Evolutionary conservation across 1,140 invertebrate species (phyloP).

Genomic region (Listronotus bonariensis): DNA sequence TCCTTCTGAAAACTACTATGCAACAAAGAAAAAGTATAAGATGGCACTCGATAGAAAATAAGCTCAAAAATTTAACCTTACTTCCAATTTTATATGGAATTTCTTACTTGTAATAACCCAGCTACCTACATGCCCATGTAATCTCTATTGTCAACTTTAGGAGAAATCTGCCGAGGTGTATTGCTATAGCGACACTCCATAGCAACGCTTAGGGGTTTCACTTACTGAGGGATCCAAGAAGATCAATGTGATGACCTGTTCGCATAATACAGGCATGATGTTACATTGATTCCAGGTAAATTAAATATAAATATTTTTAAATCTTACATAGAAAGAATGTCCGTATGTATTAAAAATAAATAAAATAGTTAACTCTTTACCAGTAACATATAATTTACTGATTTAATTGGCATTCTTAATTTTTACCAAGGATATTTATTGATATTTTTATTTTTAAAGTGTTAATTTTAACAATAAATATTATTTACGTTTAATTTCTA

Average conservation of each 20-base stretch:
- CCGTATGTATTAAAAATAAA: no score
- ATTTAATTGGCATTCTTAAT: no score
- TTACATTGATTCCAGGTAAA: neutral
- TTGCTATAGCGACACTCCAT: conserved; percentile 51
- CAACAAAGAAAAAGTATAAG: neutral
- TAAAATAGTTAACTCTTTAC: no score
- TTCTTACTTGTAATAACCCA: conserved; percentile 36
- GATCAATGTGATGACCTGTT: conserved; percentile 38
- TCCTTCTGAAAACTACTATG: neutral
- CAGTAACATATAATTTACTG: no score
- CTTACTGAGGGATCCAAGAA: conserved; percentile 26
- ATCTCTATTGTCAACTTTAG: conserved; percentile 32
- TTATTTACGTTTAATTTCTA: no score
- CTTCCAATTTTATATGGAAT: conserved; percentile 24
- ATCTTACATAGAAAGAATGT: no score
- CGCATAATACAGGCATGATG: conserved; percentile 21
- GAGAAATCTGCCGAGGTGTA: conserved; percentile 36
- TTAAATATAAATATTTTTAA: no score
- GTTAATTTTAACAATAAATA: no score
- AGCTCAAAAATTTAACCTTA: conserved; percentile 4
- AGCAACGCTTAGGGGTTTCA: conserved; percentile 46
- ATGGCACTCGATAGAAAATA: conserved; percentile 16
- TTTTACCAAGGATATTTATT: no score
- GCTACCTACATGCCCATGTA: conserved; percentile 33
- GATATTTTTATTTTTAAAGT: no score